Conservation (phyloP, 1,140 invertebrate genomes). For the Penaeus vannamei region DNA sequence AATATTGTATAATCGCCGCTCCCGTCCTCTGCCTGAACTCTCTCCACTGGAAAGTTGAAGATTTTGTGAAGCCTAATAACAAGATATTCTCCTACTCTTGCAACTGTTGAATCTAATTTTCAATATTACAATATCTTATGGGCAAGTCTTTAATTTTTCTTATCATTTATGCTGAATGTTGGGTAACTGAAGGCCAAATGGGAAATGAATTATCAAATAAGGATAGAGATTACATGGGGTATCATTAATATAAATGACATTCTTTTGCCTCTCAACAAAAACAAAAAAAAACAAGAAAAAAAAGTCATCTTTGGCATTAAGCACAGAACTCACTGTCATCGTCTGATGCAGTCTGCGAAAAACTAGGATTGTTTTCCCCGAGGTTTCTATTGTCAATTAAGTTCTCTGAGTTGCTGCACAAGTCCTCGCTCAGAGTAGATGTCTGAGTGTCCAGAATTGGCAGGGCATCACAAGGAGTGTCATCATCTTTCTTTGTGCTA, state of each 20-base stretch:
- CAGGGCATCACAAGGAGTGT: slow-evolving; percentile 1
- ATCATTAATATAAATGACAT: too few species aligned
- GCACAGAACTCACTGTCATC: slow-evolving; percentile 58
- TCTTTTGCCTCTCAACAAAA: neutral
- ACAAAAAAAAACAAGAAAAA: neutral
- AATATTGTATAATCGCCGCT: slow-evolving; percentile 92
- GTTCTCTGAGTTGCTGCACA: slow-evolving; percentile 4
- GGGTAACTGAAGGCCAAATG: too few species aligned
- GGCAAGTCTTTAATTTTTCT: too few species aligned
- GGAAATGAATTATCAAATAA: too few species aligned
- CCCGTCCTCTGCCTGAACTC: slow-evolving; percentile 46
- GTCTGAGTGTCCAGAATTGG: slow-evolving; percentile 5
- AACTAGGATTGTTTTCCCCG: slow-evolving; percentile 52
- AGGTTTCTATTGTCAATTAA: slow-evolving; percentile 43
- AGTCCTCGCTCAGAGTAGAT: slow-evolving; percentile 37
- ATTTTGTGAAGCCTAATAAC: neutral
- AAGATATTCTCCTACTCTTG: neutral
- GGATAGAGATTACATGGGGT: too few species aligned
- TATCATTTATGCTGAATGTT: too few species aligned
- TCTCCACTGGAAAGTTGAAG: slow-evolving; percentile 41
- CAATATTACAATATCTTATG: too few species aligned
- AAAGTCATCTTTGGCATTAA: neutral
- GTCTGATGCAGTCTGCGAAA: slow-evolving; percentile 34
- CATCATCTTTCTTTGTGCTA: slow-evolving; percentile 21
- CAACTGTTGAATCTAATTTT: too few species aligned